Base-by-base conservation (phyloP, 2,888 invertebrate species). In the Tigriopus californicus region DNA sequence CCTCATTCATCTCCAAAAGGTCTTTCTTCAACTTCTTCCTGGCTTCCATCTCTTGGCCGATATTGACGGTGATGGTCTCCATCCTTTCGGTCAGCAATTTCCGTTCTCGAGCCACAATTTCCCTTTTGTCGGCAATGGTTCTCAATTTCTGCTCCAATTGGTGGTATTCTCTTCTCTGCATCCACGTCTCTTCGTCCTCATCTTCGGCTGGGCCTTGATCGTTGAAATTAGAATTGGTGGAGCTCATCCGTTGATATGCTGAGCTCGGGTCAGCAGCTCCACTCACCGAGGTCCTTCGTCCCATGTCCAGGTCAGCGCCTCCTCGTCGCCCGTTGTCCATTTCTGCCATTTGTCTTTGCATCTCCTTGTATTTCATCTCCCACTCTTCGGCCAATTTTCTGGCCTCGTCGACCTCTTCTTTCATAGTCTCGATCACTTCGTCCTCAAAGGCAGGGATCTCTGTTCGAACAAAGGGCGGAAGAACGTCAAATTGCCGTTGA, bases 341-440 rank as follows among this genome's bases (percentile, higher is more conserved):
- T 2, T 56, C 63, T 5, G 61, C 86, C 65, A 86, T 75, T 68
- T 84, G 79, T 67, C 85, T 84, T 12, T 82, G 81, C 0, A 82
- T 80, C 64, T 79, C 76, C 61, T 82, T 79, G 68, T 81, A 87
- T 69, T 85, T 83, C 67, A 80, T 81, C 67, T 89, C 86, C 66
- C 86, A 76, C 67, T 83, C 82, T 67, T 87, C 85, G 0, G 84
- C 82, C 10, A 80, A 80, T 67, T 82, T 82, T 66, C 65, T 65
- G 12, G 66, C 64, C 33, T 64, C 63, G 41, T 65, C 65, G 18
- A 66, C 59, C 24, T 59, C 59, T 24, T 59, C 49, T 13, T 41
- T 5, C 18, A 59, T 25, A 13, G 25, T 20, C 24, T 59, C 59
- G n/a, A 49, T 40, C 12, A 49, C 18, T 33, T 49, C 56, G 1